Conservation (phyloP, 2,888 invertebrate species). For the Hetaerina titia region DNA sequence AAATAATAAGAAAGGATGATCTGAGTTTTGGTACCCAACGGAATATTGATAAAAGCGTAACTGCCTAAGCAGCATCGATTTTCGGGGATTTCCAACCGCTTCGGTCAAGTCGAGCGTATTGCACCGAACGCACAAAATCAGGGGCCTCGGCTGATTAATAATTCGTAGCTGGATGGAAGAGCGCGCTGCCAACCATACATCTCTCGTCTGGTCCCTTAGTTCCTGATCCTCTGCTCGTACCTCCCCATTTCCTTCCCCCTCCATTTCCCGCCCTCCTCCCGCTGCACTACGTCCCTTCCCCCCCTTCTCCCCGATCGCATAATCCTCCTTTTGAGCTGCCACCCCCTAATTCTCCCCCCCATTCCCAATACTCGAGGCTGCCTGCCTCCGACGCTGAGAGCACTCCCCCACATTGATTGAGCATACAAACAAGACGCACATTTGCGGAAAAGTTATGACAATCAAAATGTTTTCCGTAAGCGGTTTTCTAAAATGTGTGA, state of each 20-base stretch:
- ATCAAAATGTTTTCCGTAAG: slow-evolving; percentile 8
- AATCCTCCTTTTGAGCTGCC: too few species aligned
- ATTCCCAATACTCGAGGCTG: background rate
- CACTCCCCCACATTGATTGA: slow-evolving; percentile 38
- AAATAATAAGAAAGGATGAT: slow-evolving; percentile 9
- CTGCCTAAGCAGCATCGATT: slow-evolving; percentile 62
- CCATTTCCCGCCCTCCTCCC: background rate
- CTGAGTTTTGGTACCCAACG: slow-evolving; percentile 11
- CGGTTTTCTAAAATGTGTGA: background rate
- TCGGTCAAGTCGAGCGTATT: slow-evolving; percentile 57
- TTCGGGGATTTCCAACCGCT: slow-evolving; percentile 41
- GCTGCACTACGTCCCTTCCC: background rate
- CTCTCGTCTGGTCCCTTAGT: slow-evolving; percentile 17
- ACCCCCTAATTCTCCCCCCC: background rate
- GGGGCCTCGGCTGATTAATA: slow-evolving; percentile 62
- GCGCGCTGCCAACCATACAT: slow-evolving; percentile 6
- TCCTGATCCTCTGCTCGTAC: background rate
- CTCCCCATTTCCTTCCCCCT: background rate
- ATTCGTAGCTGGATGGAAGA: slow-evolving; percentile 53
- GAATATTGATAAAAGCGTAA: slow-evolving; percentile 55
- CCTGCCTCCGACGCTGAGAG: background rate
- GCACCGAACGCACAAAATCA: slow-evolving; percentile 51
- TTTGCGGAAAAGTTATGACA: slow-evolving; percentile 43
- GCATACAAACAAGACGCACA: slow-evolving; percentile 16
- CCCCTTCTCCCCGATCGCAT: background rate